Conservation (phyloP, 2,113 vertebrate genomes). For the Hippocampus guttulatus region DNA sequence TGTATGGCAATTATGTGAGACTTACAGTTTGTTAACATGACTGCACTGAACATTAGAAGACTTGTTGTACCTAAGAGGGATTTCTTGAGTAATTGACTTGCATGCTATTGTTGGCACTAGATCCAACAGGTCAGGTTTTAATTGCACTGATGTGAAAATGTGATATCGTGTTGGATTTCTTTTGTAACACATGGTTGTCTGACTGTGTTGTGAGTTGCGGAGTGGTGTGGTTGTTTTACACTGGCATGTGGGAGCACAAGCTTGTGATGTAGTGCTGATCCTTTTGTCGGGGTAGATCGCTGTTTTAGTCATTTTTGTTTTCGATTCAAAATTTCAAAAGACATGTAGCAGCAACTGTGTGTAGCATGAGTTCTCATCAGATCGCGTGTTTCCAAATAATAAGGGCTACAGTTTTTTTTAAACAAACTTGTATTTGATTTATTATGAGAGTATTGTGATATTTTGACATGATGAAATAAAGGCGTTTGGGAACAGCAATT, state of each 20-base stretch:
- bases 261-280: constrained; percentile 49
- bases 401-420: constrained; percentile 74
- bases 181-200: constrained; percentile 50
- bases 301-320: constrained; percentile 33
- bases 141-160: constrained; percentile 70
- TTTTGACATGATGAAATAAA: constrained; percentile 57
- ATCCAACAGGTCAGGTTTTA: constrained; percentile 67
- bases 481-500: constrained; percentile 50
- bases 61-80: constrained; percentile 58
- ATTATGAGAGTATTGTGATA: constrained; percentile 46
- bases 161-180: constrained; percentile 43
- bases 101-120: constrained; percentile 67
- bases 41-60: constrained; percentile 42
- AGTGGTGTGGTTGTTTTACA: constrained; percentile 48
- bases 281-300: constrained; percentile 41
- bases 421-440: constrained; percentile 59
- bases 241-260: constrained; percentile 58
- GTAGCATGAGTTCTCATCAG: constrained; percentile 63
- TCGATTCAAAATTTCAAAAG: constrained; percentile 27
- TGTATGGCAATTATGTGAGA: constrained; percentile 42
- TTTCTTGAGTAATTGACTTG: constrained; percentile 53
- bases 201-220: constrained; percentile 49
- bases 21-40: constrained; percentile 37
- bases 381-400: constrained; percentile 62
- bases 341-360: constrained; percentile 70